Evolutionary conservation across 64 coral and sea anemone species (phyloP), one percentile per base, ranked within the genome.

Genomic region (Exaiptasia diaphana): DNA sequence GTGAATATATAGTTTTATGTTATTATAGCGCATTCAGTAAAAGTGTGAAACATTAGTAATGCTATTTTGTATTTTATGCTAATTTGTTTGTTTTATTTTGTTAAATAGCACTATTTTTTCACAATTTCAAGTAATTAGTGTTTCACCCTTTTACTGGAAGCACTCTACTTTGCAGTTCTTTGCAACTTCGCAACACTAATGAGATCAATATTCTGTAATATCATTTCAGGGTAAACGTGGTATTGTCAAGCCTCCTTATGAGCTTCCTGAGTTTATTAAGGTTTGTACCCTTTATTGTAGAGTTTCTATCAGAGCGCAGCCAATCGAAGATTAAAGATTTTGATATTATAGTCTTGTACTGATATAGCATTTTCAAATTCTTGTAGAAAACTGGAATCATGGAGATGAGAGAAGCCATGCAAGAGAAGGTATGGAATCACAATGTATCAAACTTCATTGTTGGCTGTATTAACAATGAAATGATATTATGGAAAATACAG

Each of bases 391-490:
- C 95, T 23, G 95, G 95, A 60, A 99, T 99, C 1, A 99, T 99
- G 95, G 95, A 99, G 36, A 99, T 99, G 95, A 88, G 95, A 76
- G 95, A 99, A 74, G 95, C 95, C 8, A 85, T 99, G 85, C 95
- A 99, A 38, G 95, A 99, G 42, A 99, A 99, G 81, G 90, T 86
- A 45, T 53, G 22, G 52, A 2, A 65, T 3, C 15, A 17, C 20
- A 1, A 3, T 65, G 43, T 81, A 67, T 7, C 26, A 41, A n/a
- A 23, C 35, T 33, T 70, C 6, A 8, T 3, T 32, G 36, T 41
- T 8, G 27, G 34, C 63, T 35, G 34, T 13, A 64, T 26, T 31
- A 12, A 64, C 27, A 24, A 14, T 31, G 23, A 43, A 74, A 74
- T 23, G n/a, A n/a, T n/a, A n/a, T n/a, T n/a, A n/a, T n/a, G n/a